Percentiles rank a stretch among this genome's conserved stretches.
Evolutionary conservation across 2,113 vertebrate genomes (phyloP).

Genomic region (Canis aureus): DNA sequence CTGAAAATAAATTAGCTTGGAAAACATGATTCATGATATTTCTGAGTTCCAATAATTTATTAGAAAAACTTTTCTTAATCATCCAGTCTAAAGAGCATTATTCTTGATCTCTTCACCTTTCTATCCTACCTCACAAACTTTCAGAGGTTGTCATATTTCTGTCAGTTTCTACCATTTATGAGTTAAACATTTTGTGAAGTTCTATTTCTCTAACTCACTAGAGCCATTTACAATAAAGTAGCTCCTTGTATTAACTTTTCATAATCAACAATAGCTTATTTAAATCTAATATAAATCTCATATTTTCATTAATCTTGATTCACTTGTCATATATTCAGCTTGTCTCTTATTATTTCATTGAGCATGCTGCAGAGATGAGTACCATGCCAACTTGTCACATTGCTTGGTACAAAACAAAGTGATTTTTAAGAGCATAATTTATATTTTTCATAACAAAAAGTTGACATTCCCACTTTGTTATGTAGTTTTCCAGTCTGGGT

Average conservation of each 20-base stretch:
- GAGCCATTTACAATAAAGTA: not conserved
- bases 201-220: not conserved
- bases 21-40: not conserved
- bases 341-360: not conserved
- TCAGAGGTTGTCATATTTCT: not conserved
- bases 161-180: not conserved
- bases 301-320: constrained; percentile 8
- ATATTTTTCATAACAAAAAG: not conserved
- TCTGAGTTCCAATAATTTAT: not conserved
- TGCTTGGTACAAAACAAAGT: not conserved
- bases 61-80: not conserved
- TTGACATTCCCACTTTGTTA: not conserved
- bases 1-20: not conserved
- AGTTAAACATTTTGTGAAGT: not conserved
- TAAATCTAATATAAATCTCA: not conserved
- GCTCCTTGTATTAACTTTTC: not conserved
- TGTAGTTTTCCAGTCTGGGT: not conserved
- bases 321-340: not conserved
- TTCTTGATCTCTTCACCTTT: not conserved
- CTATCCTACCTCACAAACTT: not conserved
- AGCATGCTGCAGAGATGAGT: not conserved
- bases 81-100: not conserved
- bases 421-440: not conserved
- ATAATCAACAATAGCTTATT: not conserved
- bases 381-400: not conserved